Evolutionary conservation across 2,888 invertebrate genomes (phyloP).

Genomic region (Tiphia femorata): DNA sequence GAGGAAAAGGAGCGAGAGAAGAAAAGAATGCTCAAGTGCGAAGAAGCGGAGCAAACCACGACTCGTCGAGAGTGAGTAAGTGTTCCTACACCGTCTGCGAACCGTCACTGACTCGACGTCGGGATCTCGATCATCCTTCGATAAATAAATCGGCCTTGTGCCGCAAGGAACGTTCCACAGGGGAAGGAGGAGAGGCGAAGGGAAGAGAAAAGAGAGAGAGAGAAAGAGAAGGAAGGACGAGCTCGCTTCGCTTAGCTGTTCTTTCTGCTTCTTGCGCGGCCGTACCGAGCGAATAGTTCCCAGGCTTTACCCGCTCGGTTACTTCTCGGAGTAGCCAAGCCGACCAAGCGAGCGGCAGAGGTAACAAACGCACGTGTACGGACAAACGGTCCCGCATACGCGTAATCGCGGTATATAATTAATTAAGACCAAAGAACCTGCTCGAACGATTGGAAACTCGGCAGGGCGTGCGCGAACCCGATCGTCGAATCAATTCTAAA

Average conservation of each 20-base stretch:
- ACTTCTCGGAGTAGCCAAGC: constrained; percentile 35
- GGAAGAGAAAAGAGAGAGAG: constrained; percentile 18
- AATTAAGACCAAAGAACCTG: background rate
- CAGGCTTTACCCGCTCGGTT: constrained; percentile 44
- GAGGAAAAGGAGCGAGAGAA: constrained; percentile 1
- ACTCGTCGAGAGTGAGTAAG: background rate
- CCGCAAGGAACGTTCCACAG: constrained; percentile 7
- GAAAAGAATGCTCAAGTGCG: no score
- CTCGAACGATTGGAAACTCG: no score
- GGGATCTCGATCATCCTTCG: constrained; percentile 33
- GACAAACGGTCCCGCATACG: constrained; percentile 28
- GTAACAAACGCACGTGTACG: constrained; percentile 26
- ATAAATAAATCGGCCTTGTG: constrained; percentile 41
- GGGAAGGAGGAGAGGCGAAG: constrained; percentile 13
- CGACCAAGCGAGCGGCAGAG: constrained; percentile 33
- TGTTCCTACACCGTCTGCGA: constrained; percentile 16
- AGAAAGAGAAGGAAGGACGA: constrained; percentile 1
- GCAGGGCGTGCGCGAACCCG: no score
- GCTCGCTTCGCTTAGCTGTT: constrained; percentile 33
- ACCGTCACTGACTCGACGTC: constrained; percentile 16
- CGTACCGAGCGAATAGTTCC: constrained; percentile 44
- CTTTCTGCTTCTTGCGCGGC: constrained; percentile 40
- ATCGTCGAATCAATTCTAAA: no score
- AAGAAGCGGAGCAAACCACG: background rate
- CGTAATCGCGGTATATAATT: constrained; percentile 8